phyloP scores from a whole-genome alignment of 2,797 vertebrate species.

The Lophius americanus region DNA sequence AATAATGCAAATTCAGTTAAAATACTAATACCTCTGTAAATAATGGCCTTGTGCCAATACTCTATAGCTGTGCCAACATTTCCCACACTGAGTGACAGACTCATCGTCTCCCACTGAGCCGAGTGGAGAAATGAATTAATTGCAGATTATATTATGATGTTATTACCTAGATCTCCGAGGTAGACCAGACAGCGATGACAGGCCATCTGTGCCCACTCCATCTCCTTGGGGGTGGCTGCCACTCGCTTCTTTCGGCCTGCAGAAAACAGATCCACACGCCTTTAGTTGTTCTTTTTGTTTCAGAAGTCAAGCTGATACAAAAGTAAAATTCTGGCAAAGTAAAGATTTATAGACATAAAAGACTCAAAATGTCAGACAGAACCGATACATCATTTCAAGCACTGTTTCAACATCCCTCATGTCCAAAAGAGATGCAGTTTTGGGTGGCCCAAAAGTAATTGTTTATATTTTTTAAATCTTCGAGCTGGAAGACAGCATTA shows the following conservation, averaged over 20 bases:
- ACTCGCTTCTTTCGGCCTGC: constrained; percentile 94
- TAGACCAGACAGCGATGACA: constrained; percentile 97
- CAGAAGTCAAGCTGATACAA: constrained; percentile 9
- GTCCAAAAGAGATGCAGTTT: neutral
- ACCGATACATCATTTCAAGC: neutral
- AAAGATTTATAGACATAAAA: neutral
- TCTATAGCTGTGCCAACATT: constrained; percentile 14
- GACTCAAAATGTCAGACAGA: neutral
- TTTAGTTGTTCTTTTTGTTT: constrained; percentile 5
- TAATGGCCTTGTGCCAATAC: constrained; percentile 13
- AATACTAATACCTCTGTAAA: constrained; percentile 9
- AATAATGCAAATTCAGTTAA: constrained; percentile 8
- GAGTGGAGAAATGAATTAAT: constrained; percentile 9
- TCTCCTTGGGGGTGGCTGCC: constrained; percentile 93
- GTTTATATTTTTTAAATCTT: neutral
- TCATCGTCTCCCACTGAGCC: constrained; percentile 38
- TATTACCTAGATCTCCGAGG: constrained; percentile 95
- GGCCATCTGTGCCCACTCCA: constrained; percentile 98
- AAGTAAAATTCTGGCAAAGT: constrained; percentile 9
- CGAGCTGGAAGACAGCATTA: neutral
- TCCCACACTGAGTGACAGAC: constrained; percentile 49
- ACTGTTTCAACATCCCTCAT: neutral
- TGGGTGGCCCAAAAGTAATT: neutral
- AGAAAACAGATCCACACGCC: constrained; percentile 32
- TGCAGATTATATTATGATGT: constrained; percentile 32